Evolutionary conservation across 1,140 invertebrate species (phyloP), one percentile per base, ranked within the genome.

Genomic region (Lucilia sericata): DNA sequence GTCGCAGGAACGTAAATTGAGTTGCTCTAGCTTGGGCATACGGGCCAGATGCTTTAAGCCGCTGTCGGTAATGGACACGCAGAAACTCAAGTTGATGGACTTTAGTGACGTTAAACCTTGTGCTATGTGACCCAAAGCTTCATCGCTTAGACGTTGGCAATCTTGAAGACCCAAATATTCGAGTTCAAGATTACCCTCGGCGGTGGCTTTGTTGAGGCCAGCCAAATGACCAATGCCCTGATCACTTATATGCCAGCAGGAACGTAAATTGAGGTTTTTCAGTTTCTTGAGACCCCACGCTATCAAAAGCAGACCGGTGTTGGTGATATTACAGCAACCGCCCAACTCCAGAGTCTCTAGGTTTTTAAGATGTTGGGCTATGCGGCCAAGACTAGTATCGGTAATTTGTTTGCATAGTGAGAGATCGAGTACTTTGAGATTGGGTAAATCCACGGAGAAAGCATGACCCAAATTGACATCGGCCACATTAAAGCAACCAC

Each of bases 321-420:
- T 97, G 30, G 97, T 97, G 12, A 99, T 94, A 89, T 97, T 96
- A 86, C 95, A 95, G 91, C 97, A 99, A 0, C 98, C 98, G 17
- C 97, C 97, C 21, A 99, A 91, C 87, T 98, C 96, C 19, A 99
- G 92, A 2, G 94, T 94, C 89, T 98, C 96, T 17, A 99, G 92
- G 90, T 98, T 98, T 91, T 95, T 95, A n/a, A 98, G 91, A 87
- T 94, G 94, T 88, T 97, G 95, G 4, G 96, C 95, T 88, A 98
- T 98, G 86, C 95, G 93, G 10, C 94, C 94, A 5, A 98, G 92
- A 36, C 96, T 96, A 0, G 94, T 94, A 91, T 99, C 97, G 0
- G 96, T 97, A 21, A 99, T 95, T 92, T 98, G 97, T 91, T 99
- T 99, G 92, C 98, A 99, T 75, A 99, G 92, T 5, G 96, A 97